A percentile compares a stretch with the other conserved stretches of the same genome.
Evolutionary conservation across 1,140 invertebrate genomes (phyloP).

Genomic region (Papilio xuthus): DNA sequence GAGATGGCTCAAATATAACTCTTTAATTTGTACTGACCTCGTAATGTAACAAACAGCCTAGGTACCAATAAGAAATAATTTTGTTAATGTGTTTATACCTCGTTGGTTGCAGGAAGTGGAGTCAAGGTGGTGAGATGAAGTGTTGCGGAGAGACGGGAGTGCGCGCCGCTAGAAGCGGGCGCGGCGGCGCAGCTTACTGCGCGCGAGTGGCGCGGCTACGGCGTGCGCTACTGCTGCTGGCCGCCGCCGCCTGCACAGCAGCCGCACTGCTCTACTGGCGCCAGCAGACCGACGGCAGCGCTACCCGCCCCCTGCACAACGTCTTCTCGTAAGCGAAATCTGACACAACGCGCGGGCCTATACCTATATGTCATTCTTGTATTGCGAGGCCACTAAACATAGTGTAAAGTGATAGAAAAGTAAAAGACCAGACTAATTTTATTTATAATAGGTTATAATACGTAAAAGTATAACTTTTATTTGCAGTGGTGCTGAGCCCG

Average conservation of each 20-base stretch:
- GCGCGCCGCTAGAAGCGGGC: slow-evolving; percentile 52
- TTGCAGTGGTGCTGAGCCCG: slow-evolving; percentile 66
- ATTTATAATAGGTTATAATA: too few relatives aligned
- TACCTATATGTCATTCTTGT: too few relatives aligned
- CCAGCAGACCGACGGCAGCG: slow-evolving; percentile 65
- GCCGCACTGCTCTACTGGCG: slow-evolving; percentile 74
- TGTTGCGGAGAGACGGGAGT: slow-evolving; percentile 64
- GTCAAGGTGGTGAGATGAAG: slow-evolving; percentile 53
- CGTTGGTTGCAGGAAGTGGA: slow-evolving; percentile 36
- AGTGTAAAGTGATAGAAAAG: too few relatives aligned
- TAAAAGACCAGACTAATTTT: not conserved
- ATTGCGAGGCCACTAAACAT: too few relatives aligned
- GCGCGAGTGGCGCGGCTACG: slow-evolving; percentile 67
- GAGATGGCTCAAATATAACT: not conserved
- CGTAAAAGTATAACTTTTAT: slow-evolving; percentile 7
- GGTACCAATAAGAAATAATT: too few relatives aligned
- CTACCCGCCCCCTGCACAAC: slow-evolving; percentile 60
- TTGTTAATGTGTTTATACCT: too few relatives aligned
- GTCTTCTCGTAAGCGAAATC: slow-evolving; percentile 59
- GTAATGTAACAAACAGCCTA: too few relatives aligned
- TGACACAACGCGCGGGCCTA: too few relatives aligned
- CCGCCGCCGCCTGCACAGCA: slow-evolving; percentile 67
- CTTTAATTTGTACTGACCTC: too few relatives aligned
- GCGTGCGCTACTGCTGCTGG: slow-evolving; percentile 65
- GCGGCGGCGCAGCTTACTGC: slow-evolving; percentile 55